These are phyloP conservation scores for Pachycephus smyrnensis DNA, from an alignment of 2,888 invertebrate species.

Conservation along the genomic window DNA sequence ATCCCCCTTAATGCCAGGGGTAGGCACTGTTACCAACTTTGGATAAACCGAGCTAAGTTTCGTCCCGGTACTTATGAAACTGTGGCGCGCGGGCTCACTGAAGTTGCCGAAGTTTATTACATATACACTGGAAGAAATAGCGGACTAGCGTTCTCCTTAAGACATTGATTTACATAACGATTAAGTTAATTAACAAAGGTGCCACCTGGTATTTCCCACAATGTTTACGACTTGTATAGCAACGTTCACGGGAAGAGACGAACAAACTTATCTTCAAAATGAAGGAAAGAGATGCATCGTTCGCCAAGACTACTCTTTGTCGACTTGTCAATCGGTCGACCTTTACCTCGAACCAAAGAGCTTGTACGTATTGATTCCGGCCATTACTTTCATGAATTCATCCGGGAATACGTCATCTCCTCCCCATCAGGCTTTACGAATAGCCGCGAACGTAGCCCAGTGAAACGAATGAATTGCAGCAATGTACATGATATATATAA, in stretches of 20 bases:
- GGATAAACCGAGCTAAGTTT: conserved; percentile 50
- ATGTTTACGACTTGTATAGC: not conserved
- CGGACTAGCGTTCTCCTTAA: not conserved
- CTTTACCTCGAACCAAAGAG: not conserved
- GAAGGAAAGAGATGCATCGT: not conserved
- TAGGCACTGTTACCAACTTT: conserved; percentile 47
- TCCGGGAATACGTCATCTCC: not conserved
- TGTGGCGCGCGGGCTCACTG: conserved; percentile 28
- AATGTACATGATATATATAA: not conserved
- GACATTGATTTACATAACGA: conserved; percentile 53
- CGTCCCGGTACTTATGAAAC: conserved; percentile 36
- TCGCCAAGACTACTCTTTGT: not conserved
- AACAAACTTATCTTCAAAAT: not conserved
- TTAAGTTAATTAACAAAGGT: conserved; percentile 39
- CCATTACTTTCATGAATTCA: not conserved
- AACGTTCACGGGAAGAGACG: not conserved
- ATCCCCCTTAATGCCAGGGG: conserved; percentile 52
- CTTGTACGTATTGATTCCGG: not conserved
- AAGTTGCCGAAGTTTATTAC: conserved; percentile 38
- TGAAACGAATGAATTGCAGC: not conserved
- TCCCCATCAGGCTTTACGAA: not conserved
- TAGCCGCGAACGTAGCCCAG: not conserved
- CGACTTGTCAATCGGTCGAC: not conserved
- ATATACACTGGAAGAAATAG: conserved; percentile 29
- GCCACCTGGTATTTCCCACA: conserved; percentile 2